Evolutionary conservation across 2,113 vertebrate species (phyloP).

Genomic region (Geothlypis trichas): DNA sequence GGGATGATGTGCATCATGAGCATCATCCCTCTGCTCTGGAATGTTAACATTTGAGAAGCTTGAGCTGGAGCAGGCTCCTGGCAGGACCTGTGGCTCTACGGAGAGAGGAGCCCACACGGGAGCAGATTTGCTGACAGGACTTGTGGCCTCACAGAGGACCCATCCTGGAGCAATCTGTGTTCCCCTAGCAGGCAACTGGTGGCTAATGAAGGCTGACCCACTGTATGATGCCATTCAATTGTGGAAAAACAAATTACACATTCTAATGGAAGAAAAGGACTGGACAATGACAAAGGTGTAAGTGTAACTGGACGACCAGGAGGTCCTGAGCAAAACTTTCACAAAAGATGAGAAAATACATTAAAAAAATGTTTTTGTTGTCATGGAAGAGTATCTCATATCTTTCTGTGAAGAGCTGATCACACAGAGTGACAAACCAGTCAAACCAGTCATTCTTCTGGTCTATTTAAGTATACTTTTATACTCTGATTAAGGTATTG

Average conservation of each 20-base stretch:
- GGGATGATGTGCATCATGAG: no score
- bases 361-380: neutral
- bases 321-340: neutral
- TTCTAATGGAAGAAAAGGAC: neutral
- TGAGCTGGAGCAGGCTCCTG: rapidly evolving
- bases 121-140: neutral
- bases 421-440: neutral
- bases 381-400: neutral
- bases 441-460: neutral
- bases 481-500: rapidly evolving
- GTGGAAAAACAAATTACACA: neutral
- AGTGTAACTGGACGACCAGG: neutral
- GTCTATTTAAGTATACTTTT: neutral
- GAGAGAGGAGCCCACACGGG: rapidly evolving
- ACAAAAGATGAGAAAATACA: neutral
- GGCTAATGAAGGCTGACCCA: neutral
- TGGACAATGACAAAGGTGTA: neutral
- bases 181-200: neutral
- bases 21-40: no score
- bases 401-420: neutral
- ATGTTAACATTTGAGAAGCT: neutral
- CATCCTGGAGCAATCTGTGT: rapidly evolving
- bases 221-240: neutral
- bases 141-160: rapidly evolving
- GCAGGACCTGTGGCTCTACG: rapidly evolving